phyloP scores from a whole-genome alignment of 2,888 invertebrate genomes.

The Lithosia quadra region DNA sequence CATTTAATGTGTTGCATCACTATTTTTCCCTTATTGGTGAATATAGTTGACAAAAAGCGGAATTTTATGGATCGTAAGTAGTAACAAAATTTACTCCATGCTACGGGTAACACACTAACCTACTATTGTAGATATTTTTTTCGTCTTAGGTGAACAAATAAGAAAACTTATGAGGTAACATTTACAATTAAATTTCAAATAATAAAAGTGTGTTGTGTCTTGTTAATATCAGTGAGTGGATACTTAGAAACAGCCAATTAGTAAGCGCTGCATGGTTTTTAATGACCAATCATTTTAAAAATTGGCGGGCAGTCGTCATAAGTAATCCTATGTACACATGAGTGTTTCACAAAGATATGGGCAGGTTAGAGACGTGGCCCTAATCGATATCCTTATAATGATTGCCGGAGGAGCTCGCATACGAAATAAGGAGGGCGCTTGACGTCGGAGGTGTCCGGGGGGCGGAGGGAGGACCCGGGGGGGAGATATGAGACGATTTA shows the following conservation, averaged over 20 bases:
- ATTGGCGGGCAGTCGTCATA: slow-evolving; percentile 49
- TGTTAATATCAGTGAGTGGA: background rate
- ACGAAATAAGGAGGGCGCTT: slow-evolving; percentile 87
- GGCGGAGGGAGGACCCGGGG: slow-evolving; percentile 60
- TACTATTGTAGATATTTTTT: slow-evolving; percentile 15
- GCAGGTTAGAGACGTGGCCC: slow-evolving; percentile 83
- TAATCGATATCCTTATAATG: slow-evolving; percentile 88
- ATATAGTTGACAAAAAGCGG: slow-evolving; percentile 9
- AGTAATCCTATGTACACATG: slow-evolving; percentile 75
- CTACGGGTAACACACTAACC: slow-evolving; percentile 23
- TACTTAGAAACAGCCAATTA: slow-evolving; percentile 5
- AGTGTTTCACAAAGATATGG: slow-evolving; percentile 82
- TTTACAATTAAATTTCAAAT: background rate
- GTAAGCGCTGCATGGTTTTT: slow-evolving; percentile 9
- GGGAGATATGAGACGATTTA: slow-evolving; percentile 87
- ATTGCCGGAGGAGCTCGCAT: slow-evolving; percentile 87
- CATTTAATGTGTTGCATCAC: background rate
- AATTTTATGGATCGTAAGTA: slow-evolving; percentile 13
- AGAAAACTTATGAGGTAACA: background rate
- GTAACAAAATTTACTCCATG: slow-evolving; percentile 13
- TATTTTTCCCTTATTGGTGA: slow-evolving; percentile 6
- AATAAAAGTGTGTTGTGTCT: background rate
- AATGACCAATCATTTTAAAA: slow-evolving; percentile 25
- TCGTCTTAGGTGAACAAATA: background rate
- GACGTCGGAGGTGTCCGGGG: slow-evolving; percentile 83